phyloP scores from a whole-genome alignment of 1,140 invertebrate species.

The Wiebesia pumilae region DNA sequence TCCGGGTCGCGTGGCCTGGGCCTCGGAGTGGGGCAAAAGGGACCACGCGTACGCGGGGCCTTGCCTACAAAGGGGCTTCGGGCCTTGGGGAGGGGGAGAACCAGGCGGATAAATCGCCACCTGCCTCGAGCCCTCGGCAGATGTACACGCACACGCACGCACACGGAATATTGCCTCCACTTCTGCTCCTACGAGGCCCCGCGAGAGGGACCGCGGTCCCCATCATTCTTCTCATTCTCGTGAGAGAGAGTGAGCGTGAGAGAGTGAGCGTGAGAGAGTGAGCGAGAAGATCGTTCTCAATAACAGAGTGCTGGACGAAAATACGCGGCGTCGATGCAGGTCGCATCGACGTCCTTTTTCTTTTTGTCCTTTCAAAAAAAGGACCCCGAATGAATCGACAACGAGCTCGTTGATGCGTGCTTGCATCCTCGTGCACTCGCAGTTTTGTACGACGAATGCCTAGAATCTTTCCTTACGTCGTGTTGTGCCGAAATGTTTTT shows the following conservation, averaged over 20 bases:
- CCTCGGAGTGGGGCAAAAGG: constrained; percentile 34
- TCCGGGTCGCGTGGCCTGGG: constrained; percentile 45
- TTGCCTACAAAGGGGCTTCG: background rate
- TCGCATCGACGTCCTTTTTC: background rate
- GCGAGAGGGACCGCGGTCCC: background rate
- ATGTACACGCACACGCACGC: constrained; percentile 54
- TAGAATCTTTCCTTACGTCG: background rate
- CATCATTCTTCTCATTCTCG: background rate
- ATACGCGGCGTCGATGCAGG: background rate
- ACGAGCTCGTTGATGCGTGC: constrained; percentile 7
- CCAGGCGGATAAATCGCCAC: constrained; percentile 48
- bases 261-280: no score
- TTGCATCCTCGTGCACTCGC: background rate
- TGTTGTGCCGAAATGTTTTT: background rate
- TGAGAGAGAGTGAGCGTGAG: background rate
- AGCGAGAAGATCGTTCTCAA: no score
- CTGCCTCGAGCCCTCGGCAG: constrained; percentile 53
- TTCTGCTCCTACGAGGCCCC: background rate
- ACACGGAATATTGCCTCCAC: constrained; percentile 28
- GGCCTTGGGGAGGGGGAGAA: constrained; percentile 3
- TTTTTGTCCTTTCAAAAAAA: background rate
- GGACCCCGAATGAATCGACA: background rate
- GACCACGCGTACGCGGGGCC: constrained; percentile 35
- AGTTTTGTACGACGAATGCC: background rate
- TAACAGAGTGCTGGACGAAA: background rate